A percentile compares a stretch with the other conserved stretches of the same genome.
Conservation (phyloP, 37 sponge, comb jelly and placozoan species). For the Oopsacas minuta region DNA sequence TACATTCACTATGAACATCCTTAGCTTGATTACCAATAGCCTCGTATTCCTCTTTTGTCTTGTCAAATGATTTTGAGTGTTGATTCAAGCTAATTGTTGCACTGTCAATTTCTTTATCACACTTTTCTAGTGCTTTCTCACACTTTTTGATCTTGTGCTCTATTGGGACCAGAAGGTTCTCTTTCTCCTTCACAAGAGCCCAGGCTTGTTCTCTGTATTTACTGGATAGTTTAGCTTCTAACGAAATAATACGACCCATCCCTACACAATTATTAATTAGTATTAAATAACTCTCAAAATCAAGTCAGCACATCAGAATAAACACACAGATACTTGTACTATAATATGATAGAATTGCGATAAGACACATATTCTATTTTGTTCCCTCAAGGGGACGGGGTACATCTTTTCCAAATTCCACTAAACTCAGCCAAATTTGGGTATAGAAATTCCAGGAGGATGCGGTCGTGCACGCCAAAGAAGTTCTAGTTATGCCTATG, state of each 20-base stretch:
- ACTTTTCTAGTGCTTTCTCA: conserved; percentile 25
- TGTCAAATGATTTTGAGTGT: not conserved
- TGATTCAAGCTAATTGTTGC: not conserved
- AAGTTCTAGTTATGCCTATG: too few relatives aligned
- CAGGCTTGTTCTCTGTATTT: conserved; percentile 59
- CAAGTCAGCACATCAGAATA: not conserved
- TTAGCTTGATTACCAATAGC: conserved; percentile 8
- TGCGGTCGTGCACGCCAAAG: too few relatives aligned
- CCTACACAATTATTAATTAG: conserved; percentile 14
- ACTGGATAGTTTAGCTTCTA: conserved; percentile 32
- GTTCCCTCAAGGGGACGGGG: too few relatives aligned
- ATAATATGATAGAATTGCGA: too few relatives aligned
- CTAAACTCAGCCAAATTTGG: too few relatives aligned
- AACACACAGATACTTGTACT: not conserved
- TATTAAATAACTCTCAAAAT: not conserved
- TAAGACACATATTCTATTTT: too few relatives aligned
- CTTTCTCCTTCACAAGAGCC: conserved; percentile 54
- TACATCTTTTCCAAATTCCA: too few relatives aligned
- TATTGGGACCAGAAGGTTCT: conserved; percentile 23
- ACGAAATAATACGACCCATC: conserved; percentile 30
- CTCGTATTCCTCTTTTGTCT: conserved; percentile 22
- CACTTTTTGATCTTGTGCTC: conserved; percentile 7
- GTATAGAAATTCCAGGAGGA: too few relatives aligned
- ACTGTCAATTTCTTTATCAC: not conserved
- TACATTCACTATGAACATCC: not conserved